Base-by-base conservation (phyloP, 1,140 invertebrate genomes). In the Ditylenchus dipsaci region DNA sequence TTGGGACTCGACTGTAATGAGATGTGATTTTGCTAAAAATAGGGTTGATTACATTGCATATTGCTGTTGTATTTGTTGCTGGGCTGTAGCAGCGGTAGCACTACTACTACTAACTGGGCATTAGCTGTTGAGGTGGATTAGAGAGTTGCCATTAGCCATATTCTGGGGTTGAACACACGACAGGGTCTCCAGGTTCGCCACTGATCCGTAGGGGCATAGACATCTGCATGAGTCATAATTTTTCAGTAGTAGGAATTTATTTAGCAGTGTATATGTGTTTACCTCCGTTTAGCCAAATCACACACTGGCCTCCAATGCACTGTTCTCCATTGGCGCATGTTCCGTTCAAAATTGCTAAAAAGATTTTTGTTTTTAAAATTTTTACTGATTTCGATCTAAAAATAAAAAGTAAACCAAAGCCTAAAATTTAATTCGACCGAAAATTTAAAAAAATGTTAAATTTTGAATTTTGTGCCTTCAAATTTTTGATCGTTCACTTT, bases 271-370 rank as follows among this genome's bases (percentile, higher is more conserved):
- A 38, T 5, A 38, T 38, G 33, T 38, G n/a, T n/a, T n/a, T 38
- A 38, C 33, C 33, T 38, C 11, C 43, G 63, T 49, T 77, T 60
- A 23, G 63, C 60, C 11, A 69, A 61, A 60, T 81, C 79, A 60
- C 79, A 81, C 26, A 81, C 76, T 45, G 81, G n/a, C 78, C 78
- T 26, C 79, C 79, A 57, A 83, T 83, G 57, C 79, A 81, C 29
- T 72, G 71, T 49, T 81, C 81, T 29, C 79, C 79, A 47, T 77
- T 71, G 26, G 73, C 79, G 63, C 79, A 81, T 29, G 69, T 69
- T 49, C 82, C 82, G 69, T 81, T 81, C 43, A 81, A 63, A 64
- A 81, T 81, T 0, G 81, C 79, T 78, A 26, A 68, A 69, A 49
- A 19, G 26, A 33, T 26, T 26, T 21, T 61, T 61, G 3, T 61